Evolutionary conservation across 2,888 invertebrate genomes (phyloP), one percentile per base, ranked within the genome.

Genomic region (Prionchulus punctatus): DNA sequence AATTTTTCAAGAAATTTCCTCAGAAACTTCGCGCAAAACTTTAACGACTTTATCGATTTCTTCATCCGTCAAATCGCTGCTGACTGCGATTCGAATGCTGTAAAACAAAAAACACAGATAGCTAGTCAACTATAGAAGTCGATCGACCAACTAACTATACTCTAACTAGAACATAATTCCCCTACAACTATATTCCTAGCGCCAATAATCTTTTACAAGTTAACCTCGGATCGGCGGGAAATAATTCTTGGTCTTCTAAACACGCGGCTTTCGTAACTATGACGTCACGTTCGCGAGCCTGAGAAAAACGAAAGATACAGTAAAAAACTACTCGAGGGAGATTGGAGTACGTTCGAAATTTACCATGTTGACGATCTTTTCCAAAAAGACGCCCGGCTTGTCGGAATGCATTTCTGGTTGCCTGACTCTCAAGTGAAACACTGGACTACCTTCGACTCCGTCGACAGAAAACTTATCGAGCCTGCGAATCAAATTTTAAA

Each of bases 181-280:
- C n/a, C n/a, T n/a, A n/a, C n/a, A n/a, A n/a, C n/a, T n/a, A n/a
- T n/a, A n/a, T n/a, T n/a, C n/a, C n/a, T n/a, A n/a, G n/a, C n/a
- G n/a, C n/a, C n/a, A n/a, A n/a, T n/a, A n/a, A n/a, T n/a, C n/a
- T 36, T 7, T 18, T 36, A 36, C 12, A 7, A 7, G 25, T 50
- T 53, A 60, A 74, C 75, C 73, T 73, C n/a, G 74, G 73, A n/a
- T 63, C 61, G 7, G 71, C 67, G 4, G 70, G 63, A 57, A 66
- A 67, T 49, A 66, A 62, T 62, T 76, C 76, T 53, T 73, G 71
- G 53, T 68, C 63, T 21, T 69, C 71, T 50, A 76, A 64, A 60
- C 74, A 75, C 23, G 72, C 64, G n/a, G 75, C 71, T 51, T 71
- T 60, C 2, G 73, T 72, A 18, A 74, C 48, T 26, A 73, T 69